Base-by-base conservation (phyloP, 2,888 invertebrate species). In the Chrysolina oricalcia region DNA sequence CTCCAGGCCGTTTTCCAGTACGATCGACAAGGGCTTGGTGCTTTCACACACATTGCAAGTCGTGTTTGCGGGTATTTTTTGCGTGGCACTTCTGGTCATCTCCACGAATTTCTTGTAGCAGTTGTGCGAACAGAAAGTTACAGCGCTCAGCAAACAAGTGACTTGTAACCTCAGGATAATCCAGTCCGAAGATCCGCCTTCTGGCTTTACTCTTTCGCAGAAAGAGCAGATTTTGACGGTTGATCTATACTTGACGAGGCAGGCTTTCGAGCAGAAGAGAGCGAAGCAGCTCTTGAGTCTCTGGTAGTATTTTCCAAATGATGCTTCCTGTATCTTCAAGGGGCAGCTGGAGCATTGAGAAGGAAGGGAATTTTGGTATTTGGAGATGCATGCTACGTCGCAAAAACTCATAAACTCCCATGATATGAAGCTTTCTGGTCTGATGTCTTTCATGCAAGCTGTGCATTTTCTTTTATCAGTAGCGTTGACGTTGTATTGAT, bases 371-470 rank as follows among this genome's bases (percentile, higher is more conserved):
- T 71, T 71, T 40, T 71, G 71, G 64, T 64, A 71, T 35, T 63
- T 53, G 9, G 35, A 53, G 19, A 68, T 19, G 41, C 68, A 68
- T 11, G 46, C n/a, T 40, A 5, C 19, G 21, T 41, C 40, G 48
- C 76, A 76, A 40, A 76, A 76, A 1, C 62, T 63, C 68, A 71
- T 68, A 9, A 73, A 40, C 23, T 73, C 73, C 76, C 76, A 76
- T 8, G 71, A 68, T 46, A 76, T 15, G 23, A 59, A 68, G 11
- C 23, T 59, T 13, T 53, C 40, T 6, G 69, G 27, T 41, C 62
- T 46, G 48, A 75, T 72, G 13, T 46, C 23, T 41, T 69, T 65
- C 40, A n/a, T 40, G 19, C 69, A 75, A 11, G 65, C 46, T 27
- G 66, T n/a, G 56, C 75, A 75, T 59, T 53, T 72, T 64, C 46